Evolutionary conservation across 2,888 invertebrate species (phyloP), one percentile per base, ranked within the genome.

Genomic region (Palloptera scutellata): DNA sequence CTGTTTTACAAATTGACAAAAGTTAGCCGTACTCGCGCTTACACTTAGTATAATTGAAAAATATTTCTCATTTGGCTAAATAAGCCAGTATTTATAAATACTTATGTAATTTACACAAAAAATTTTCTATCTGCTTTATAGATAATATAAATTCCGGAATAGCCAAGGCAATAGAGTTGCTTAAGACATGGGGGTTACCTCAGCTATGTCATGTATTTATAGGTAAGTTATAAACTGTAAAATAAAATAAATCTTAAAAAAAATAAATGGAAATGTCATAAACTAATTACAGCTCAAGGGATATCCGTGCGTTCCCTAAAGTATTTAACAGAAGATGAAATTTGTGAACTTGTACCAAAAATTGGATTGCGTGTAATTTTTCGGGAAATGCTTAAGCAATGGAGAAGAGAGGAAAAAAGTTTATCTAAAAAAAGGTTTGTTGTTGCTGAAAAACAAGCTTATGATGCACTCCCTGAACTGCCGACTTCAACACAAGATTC

Each of bases 281-380:
- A n/a, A n/a, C n/a, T n/a, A n/a, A 12, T 13, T 42, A 10, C 19
- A 76, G 74, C 72, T 10, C 69, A 74, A 43, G 73, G 75, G 62
- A 71, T 74, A 48, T 70, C 70, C 52, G 58, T 74, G 13, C 70
- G 73, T 64, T 76, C 77, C 1, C 54, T 75, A n/a, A 66, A 72
- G 3, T 74, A 73, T 15, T 61, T 77, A 4, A 77, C 73, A 19
- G 75, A 75, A 60, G 68, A 66, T 1, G 76, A 77, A 41, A 78
- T 78, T 6, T 43, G 60, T 53, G 73, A 75, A 48, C 70, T 79
- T 6, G 72, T 76, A 71, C 76, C 76, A 41, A 76, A 75, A 72
- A 74, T 77, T 40, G 75, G 76, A 30, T 66, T 73, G 61, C 73
- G 77, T 4, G 74, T 76, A 8, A 76, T 77, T 66, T 78, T 78